phyloP scores from a whole-genome alignment of 2,797 vertebrate species.

The Mareca strepera region DNA sequence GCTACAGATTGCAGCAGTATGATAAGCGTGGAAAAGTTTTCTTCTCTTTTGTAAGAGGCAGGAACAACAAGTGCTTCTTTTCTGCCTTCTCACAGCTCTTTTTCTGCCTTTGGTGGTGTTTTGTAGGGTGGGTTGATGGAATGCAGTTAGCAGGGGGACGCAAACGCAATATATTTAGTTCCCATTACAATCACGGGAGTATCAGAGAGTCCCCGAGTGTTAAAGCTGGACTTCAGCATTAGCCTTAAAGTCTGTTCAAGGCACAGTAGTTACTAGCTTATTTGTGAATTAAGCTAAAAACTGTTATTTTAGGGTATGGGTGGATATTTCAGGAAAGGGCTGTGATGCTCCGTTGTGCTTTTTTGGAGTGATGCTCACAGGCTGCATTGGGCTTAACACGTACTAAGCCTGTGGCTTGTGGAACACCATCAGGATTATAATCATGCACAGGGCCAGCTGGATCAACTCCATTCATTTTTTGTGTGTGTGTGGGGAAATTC shows the following conservation, averaged over 20 bases:
- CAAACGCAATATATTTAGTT: rapidly evolving
- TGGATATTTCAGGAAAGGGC: neutral
- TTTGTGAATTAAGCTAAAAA: neutral
- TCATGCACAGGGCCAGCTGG: neutral
- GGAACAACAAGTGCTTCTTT: too few species aligned
- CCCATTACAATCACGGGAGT: neutral
- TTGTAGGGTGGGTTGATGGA: neutral
- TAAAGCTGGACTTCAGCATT: rapidly evolving
- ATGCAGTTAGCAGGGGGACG: neutral
- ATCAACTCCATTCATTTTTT: neutral
- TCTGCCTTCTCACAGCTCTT: too few species aligned
- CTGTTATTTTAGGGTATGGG: neutral
- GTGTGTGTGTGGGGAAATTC: neutral
- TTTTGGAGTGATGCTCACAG: neutral
- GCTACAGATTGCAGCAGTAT: neutral
- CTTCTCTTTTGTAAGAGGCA: too few species aligned
- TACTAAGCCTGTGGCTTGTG: neutral
- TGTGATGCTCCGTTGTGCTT: neutral
- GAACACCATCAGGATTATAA: neutral
- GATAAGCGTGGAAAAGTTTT: neutral
- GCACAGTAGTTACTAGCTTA: neutral
- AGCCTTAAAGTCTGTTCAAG: neutral
- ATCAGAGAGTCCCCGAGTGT: neutral
- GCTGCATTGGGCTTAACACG: neutral
- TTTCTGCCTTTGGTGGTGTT: neutral